A percentile compares a stretch with the other conserved stretches of the same genome.
phyloP scores from a whole-genome alignment of 2,113 vertebrate genomes.

The Astur gentilis region DNA sequence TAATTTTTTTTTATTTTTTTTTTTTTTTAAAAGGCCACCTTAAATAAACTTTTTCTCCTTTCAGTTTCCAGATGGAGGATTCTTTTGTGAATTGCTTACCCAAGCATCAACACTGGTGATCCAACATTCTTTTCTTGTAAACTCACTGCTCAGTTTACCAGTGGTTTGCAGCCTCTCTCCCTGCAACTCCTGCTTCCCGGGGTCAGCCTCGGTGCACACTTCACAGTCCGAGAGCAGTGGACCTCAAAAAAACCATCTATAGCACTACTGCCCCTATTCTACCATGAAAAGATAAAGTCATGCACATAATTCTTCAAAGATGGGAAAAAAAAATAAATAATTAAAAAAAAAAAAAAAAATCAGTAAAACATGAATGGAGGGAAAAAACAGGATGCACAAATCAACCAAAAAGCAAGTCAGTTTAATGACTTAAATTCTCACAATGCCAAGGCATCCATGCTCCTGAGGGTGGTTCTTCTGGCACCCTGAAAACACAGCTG shows the following conservation, averaged over 20 bases:
- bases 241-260: not conserved
- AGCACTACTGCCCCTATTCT: not conserved
- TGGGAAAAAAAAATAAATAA: too few species aligned
- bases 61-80: conserved; percentile 45
- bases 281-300: not conserved
- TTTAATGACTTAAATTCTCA: not conserved
- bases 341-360: not conserved
- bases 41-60: conserved; percentile 40
- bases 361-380: not conserved
- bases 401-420: not conserved
- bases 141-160: conserved; percentile 43
- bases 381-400: not conserved
- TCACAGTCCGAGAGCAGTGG: not conserved
- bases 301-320: not conserved
- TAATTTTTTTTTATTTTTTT: not conserved
- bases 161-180: conserved; percentile 27
- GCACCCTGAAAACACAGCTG: not conserved
- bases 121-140: conserved; percentile 51
- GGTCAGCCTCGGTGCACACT: not conserved
- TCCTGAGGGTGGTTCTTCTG: not conserved
- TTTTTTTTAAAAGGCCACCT: conserved; percentile 36
- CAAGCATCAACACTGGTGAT: conserved; percentile 28
- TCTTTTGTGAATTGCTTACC: conserved; percentile 42
- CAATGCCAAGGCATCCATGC: not conserved
- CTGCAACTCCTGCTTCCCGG: conserved; percentile 15